Percentiles rank a stretch among this genome's conserved stretches.
phyloP scores from a whole-genome alignment of 2,888 invertebrate genomes.

The Trisateles emortualis region DNA sequence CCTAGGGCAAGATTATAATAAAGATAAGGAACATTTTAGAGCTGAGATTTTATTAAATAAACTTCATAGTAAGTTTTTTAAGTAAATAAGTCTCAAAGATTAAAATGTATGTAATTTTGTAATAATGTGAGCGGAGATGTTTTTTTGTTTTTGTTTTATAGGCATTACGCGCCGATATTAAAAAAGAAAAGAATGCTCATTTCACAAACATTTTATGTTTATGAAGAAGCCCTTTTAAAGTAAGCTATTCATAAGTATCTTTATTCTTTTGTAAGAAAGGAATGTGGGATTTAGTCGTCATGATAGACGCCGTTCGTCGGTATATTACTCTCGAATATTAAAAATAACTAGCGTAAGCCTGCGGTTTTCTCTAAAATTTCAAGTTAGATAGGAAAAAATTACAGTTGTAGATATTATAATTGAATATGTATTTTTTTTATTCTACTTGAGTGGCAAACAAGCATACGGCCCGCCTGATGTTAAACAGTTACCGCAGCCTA shows the following conservation, averaged over 20 bases:
- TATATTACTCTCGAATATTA: not conserved
- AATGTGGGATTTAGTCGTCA: not conserved
- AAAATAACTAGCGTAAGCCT: too few species aligned
- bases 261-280: not conserved
- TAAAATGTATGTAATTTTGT: not conserved
- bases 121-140: not conserved
- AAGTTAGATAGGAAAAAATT: too few species aligned
- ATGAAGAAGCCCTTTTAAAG: not conserved
- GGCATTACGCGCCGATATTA: not conserved
- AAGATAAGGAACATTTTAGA: slow-evolving; percentile 28
- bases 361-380: too few species aligned
- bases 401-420: too few species aligned
- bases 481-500: too few species aligned
- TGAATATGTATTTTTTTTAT: too few species aligned
- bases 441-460: too few species aligned
- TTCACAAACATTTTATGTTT: slow-evolving; percentile 7
- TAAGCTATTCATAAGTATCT: not conserved
- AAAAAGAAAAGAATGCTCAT: slow-evolving; percentile 9
- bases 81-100: slow-evolving; percentile 14
- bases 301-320: too few species aligned
- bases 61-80: slow-evolving; percentile 3
- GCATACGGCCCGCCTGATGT: too few species aligned
- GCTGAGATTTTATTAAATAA: slow-evolving; percentile 15
- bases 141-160: not conserved
- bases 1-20: slow-evolving; percentile 29